Percentiles rank a stretch among this genome's conserved stretches.
These are phyloP conservation scores for Empis livida DNA, from an alignment of 2,888 invertebrate genomes.

Conservation along the genomic window DNA sequence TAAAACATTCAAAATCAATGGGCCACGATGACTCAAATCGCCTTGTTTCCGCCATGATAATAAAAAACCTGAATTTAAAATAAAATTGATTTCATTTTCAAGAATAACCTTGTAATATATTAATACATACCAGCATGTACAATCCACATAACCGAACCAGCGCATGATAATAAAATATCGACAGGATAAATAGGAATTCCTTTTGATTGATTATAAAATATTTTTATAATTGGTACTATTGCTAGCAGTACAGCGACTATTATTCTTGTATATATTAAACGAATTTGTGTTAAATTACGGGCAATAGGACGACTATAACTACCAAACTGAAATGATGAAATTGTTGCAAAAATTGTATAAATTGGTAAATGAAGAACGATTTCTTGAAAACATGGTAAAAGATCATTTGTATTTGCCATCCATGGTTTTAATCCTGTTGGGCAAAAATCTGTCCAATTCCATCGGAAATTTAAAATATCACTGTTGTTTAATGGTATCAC, in stretches of 20 bases:
- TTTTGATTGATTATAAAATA: slow-evolving; percentile 49
- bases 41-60: slow-evolving; percentile 52
- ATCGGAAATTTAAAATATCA: slow-evolving; percentile 24
- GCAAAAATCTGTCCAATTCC: slow-evolving; percentile 67
- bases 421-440: slow-evolving; percentile 57
- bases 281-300: slow-evolving; percentile 48
- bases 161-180: slow-evolving; percentile 56
- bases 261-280: slow-evolving; percentile 51
- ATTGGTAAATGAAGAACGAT: slow-evolving; percentile 65
- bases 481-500: slow-evolving; percentile 13
- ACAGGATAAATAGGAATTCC: slow-evolving; percentile 43
- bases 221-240: slow-evolving; percentile 51
- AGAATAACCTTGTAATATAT: neutral
- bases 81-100: neutral
- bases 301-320: slow-evolving; percentile 48
- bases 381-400: slow-evolving; percentile 77
- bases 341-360: slow-evolving; percentile 55
- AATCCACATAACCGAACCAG: slow-evolving; percentile 66
- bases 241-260: slow-evolving; percentile 48
- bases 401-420: slow-evolving; percentile 55
- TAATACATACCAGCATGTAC: slow-evolving; percentile 59
- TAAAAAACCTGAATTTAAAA: slow-evolving; percentile 35
- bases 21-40: slow-evolving; percentile 59
- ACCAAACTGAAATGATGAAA: slow-evolving; percentile 74
- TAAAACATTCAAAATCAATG: slow-evolving; percentile 49